Conservation (phyloP, 2,888 invertebrate species). For the Zaprionus bogoriensis region DNA sequence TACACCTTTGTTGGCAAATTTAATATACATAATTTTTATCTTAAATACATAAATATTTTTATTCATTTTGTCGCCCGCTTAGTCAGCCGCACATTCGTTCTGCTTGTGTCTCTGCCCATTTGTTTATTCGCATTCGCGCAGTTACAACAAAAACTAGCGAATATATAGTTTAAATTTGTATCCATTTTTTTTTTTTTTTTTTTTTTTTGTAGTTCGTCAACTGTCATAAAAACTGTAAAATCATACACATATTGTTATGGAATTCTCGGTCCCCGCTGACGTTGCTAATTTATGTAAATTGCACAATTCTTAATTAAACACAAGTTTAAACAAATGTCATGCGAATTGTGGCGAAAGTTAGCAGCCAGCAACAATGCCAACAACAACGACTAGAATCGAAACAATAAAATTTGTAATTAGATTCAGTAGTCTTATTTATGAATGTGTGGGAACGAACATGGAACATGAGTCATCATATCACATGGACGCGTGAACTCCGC, state of each 20-base stretch:
- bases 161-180: not conserved
- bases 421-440: conserved; percentile 35
- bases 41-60: not conserved
- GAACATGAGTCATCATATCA: conserved; percentile 53
- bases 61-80: not conserved
- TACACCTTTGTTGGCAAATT: not conserved
- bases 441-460: conserved; percentile 36
- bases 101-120: not conserved
- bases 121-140: not conserved
- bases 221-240: conserved; percentile 20
- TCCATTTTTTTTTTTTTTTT: not conserved
- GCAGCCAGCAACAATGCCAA: conserved; percentile 14
- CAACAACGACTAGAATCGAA: conserved; percentile 25
- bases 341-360: conserved; percentile 58
- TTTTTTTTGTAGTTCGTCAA: conserved; percentile 14
- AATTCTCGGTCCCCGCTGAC: conserved; percentile 22
- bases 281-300: conserved; percentile 66
- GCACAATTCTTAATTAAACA: conserved; percentile 62
- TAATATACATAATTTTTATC: not conserved
- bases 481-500: conserved; percentile 51
- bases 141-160: not conserved
- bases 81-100: not conserved
- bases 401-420: conserved; percentile 46
- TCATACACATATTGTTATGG: conserved; percentile 26
- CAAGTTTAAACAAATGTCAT: conserved; percentile 66